Base-by-base conservation (phyloP, 1,140 invertebrate genomes). In the Contarinia nasturtii region DNA sequence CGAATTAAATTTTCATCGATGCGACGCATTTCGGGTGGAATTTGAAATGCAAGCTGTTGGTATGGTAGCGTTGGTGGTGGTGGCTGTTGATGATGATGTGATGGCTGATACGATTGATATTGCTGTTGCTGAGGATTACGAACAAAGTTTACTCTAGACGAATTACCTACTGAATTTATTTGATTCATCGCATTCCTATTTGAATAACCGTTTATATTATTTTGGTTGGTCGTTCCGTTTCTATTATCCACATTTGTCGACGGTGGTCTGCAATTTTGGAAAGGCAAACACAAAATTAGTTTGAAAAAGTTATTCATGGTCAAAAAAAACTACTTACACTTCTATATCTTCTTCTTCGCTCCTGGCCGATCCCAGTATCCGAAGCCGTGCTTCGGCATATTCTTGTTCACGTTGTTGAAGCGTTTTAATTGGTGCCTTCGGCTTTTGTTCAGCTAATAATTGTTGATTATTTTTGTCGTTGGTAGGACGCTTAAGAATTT, bases 331-430 rank as follows among this genome's bases (percentile, higher is more conserved):
- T n/a, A n/a, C n/a, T n/a, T n/a, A n/a, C n/a, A n/a, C n/a, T n/a
- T n/a, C 44, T 50, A 46, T 8, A 46, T 71, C 64, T 58, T 73
- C 69, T 54, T 85, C 80, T 56, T 85, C 80, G 62, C 80, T 82
- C 52, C 73, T 71, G 44, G 83, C 80, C 62, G 84, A 79, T 12
- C 86, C 86, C 51, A 89, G 64, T 57, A 90, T 89, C 54, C 86
- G 69, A 47, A 83, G 70, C 47, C 86, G 72, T 19, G 85, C 85
- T 63, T 88, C 77, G 2, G 86, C 85, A 64, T 90, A 90, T 59
- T 88, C 86, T 55, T 84, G 81, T 64, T 88, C 82, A 55, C 86
- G 71, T 71, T 86, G 85, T 67, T 87, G 78, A 10, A 89, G 65
- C 42, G 83, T 85, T 66, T 88, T 88, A 37, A 84, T 77, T 34